Conservation (phyloP, 2,797 vertebrate species). For the Melanotaenia maccullochi region DNA sequence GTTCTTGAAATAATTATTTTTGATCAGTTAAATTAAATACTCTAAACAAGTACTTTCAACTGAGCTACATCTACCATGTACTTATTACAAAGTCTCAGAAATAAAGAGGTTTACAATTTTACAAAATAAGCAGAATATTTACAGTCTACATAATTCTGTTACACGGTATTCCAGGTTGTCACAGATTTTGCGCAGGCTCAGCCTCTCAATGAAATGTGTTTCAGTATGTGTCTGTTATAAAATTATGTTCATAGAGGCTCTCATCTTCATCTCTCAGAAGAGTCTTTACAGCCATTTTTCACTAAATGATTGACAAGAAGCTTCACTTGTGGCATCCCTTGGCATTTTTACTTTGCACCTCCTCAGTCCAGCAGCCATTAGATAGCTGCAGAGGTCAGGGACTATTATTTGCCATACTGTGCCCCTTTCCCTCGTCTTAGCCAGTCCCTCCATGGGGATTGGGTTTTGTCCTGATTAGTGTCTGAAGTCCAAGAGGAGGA, state of each 20-base stretch:
- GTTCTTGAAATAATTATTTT: slow-evolving; percentile 27
- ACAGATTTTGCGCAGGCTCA: slow-evolving; percentile 50
- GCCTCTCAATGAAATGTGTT: slow-evolving; percentile 64
- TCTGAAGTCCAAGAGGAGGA: slow-evolving; percentile 65
- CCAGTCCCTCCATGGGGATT: slow-evolving; percentile 83
- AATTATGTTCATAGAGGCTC: slow-evolving; percentile 54
- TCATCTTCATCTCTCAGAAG: slow-evolving; percentile 21
- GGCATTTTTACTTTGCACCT: slow-evolving; percentile 1
- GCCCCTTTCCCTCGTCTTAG: slow-evolving; percentile 76
- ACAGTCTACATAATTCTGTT: slow-evolving; percentile 33
- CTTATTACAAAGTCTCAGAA: slow-evolving; percentile 39
- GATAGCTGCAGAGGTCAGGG: background rate
- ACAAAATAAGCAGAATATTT: slow-evolving; percentile 64
- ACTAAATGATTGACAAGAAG: slow-evolving; percentile 10
- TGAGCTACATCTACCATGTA: slow-evolving; percentile 28
- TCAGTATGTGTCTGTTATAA: slow-evolving; percentile 11
- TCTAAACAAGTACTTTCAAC: slow-evolving; percentile 45
- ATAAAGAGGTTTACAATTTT: slow-evolving; percentile 42
- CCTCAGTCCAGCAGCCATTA: slow-evolving; percentile 13
- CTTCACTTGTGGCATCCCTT: slow-evolving; percentile 8
- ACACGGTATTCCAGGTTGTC: slow-evolving; percentile 40
- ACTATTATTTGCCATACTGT: slow-evolving; percentile 68
- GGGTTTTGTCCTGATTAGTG: slow-evolving; percentile 57
- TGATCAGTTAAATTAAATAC: slow-evolving; percentile 55
- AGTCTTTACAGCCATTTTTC: slow-evolving; percentile 49